Conservation (phyloP, 2,888 invertebrate species). For the Pilophorus perplexus region DNA sequence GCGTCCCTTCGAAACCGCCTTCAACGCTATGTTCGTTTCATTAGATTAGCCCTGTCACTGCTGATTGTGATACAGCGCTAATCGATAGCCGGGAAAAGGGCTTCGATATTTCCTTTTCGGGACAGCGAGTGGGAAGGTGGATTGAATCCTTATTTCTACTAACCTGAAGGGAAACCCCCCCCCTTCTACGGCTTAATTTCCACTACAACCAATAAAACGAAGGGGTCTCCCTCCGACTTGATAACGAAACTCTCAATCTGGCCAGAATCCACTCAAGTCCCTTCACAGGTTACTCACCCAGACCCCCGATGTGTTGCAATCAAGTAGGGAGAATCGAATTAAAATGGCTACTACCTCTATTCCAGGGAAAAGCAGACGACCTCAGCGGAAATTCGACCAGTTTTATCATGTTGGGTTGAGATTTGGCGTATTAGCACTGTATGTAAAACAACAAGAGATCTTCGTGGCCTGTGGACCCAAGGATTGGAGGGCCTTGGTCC, state of each 20-base stretch:
- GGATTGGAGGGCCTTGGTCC: too few species aligned
- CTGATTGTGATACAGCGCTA: conserved; percentile 40
- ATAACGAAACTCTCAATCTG: conserved; percentile 5
- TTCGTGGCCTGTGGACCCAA: too few species aligned
- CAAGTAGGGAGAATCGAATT: too few species aligned
- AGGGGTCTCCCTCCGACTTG: conserved; percentile 3
- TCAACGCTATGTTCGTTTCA: conserved; percentile 38
- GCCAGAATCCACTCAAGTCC: conserved; percentile 18
- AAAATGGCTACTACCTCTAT: too few species aligned
- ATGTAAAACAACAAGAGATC: too few species aligned
- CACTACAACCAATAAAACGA: conserved; percentile 35
- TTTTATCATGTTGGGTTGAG: too few species aligned
- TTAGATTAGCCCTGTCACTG: conserved; percentile 40
- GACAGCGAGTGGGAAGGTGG: not conserved
- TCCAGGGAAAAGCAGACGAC: too few species aligned
- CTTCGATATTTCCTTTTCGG: conserved; percentile 35
- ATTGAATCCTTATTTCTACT: conserved; percentile 36
- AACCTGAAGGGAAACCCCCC: conserved; percentile 20
- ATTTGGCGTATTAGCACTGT: too few species aligned
- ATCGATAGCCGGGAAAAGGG: conserved; percentile 32
- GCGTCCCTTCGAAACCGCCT: conserved; percentile 11
- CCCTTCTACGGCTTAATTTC: conserved; percentile 34
- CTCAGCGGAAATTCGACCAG: too few species aligned
- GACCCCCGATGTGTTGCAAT: too few species aligned
- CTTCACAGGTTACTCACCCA: too few species aligned